A percentile compares a stretch with the other conserved stretches of the same genome.
Conservation (phyloP, 2,888 invertebrate species). For the Ariolimax columbianus region DNA sequence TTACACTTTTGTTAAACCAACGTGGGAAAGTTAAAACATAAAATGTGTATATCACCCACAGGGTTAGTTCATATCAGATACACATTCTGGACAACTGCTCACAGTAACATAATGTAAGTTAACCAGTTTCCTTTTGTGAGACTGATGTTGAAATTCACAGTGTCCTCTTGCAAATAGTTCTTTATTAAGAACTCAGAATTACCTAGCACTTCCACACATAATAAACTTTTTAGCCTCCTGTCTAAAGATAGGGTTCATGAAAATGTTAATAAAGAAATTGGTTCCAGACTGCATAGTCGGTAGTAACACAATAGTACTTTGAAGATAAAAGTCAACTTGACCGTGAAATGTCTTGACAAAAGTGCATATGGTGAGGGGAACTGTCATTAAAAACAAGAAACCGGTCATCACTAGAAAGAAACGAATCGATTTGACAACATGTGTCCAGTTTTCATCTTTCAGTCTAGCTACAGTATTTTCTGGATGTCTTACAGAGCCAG, state of each 20-base stretch:
- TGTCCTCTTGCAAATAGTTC: no score
- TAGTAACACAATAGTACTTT: neutral
- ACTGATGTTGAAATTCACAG: no score
- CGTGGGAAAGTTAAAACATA: no score
- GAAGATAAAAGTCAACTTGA: neutral
- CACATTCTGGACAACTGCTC: no score
- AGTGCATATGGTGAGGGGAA: neutral
- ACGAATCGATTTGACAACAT: neutral
- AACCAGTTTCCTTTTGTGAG: no score
- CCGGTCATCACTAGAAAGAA: slow-evolving; percentile 6
- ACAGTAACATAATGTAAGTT: no score
- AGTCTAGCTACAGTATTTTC: neutral
- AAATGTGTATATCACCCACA: no score
- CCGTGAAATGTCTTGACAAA: neutral
- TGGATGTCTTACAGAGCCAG: neutral
- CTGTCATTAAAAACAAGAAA: neutral
- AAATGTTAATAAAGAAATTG: neutral
- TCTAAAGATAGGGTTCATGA: neutral
- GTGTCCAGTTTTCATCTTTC: neutral
- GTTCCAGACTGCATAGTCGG: neutral
- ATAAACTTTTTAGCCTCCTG: neutral
- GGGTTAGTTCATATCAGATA: no score
- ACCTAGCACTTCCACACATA: neutral
- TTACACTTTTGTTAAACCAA: no score
- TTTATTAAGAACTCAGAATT: no score